Evolutionary conservation across 2,113 vertebrate genomes (phyloP), one percentile per base, ranked within the genome.

Genomic region (Ceyx cyanopectus): DNA sequence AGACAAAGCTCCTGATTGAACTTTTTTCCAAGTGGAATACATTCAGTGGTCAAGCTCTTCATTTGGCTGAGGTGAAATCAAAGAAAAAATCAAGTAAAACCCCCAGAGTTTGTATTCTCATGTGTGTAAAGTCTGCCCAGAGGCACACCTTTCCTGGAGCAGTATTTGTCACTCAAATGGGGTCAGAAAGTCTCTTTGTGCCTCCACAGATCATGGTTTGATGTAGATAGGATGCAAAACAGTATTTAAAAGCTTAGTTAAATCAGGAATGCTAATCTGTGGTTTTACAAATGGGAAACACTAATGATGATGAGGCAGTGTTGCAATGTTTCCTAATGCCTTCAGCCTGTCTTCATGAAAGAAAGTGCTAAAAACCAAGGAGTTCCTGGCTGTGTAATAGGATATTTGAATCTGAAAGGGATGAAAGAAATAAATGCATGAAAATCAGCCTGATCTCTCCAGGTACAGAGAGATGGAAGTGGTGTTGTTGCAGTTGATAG

Each of bases 191-290:
- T 69, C 60, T 93, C 88, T 81, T 81, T 67, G 77, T 43, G 8
- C 48, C 7, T 45, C 45, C 78, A 37, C 69, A 61, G 90, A 30
- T 34, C 81, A 2, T 15, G 1, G 0, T 4, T 85, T 3, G 10
- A 20, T 79, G 75, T 3, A 57, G 84, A 69, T 34, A 69, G 70
- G 30, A 20, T 82, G 91, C 89, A 91, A 87, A 94, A 5, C 50
- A 30, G 78, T 30, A 20, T 91, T 87, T 89, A 73, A 92, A 75
- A 89, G 90, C 81, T 91, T 43, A 60, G 81, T 92, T 89, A 82
- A 87, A 92, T 81, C 66, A 82, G 90, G 63, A 87, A 58, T 66
- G 87, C 87, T 95, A 73, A 91, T 82, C 70, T 81, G 81, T 32
- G 62, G 53, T 21, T 82, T 82, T 32, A 85, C 56, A 92, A 89